Base-by-base conservation (phyloP, 2,113 vertebrate genomes). In the Lepus timidus region DNA sequence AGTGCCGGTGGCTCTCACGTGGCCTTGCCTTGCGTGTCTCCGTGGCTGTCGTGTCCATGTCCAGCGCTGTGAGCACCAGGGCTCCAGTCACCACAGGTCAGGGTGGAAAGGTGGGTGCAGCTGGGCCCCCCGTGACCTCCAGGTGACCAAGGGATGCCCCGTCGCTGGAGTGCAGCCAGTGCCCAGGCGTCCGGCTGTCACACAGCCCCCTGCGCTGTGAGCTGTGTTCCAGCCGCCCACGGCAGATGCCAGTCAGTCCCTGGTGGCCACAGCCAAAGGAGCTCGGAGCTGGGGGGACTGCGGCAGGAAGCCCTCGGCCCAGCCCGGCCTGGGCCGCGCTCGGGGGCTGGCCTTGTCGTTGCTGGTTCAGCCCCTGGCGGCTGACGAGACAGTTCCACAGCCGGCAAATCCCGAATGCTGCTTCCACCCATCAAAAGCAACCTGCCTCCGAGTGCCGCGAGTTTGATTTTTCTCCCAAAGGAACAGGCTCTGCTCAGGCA, bases 141-240 rank as follows among this genome's bases (percentile, higher is more conserved):
- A 17, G 27, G 22, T 12, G 33, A 29, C 22, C 68, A 51, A 31
- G 25, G 33, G 36, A 27, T 3, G 0, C 27, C 25, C 75, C 36
- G 12, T 22, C 27, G 2, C 33, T 20, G 12, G 44, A 67, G 61
- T 39, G 14, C 1, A 13, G 25, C 33, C 73, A n/a, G 19, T 11
- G 16, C 20, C 58, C 6, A 0, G 9, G 31, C 6, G 0, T 52
- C 49, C 0, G 19, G 39, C 29, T 33, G 8, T 4, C 44, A 0
- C 0, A 0, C 36, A 65, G 86, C 27, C 70, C 11, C 5, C 0
- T 14, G 27, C 6, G 58, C 4, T 1, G 4, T 1, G 20, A 58
- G 36, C 25, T 7, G 8, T 58, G 0, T 10, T 25, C 2, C 0
- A 2, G 51, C 29, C 31, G 0, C 0, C 9, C 16, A 1, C 36